Base-by-base conservation (phyloP, 1,140 invertebrate species). In the Drosophila erecta region DNA sequence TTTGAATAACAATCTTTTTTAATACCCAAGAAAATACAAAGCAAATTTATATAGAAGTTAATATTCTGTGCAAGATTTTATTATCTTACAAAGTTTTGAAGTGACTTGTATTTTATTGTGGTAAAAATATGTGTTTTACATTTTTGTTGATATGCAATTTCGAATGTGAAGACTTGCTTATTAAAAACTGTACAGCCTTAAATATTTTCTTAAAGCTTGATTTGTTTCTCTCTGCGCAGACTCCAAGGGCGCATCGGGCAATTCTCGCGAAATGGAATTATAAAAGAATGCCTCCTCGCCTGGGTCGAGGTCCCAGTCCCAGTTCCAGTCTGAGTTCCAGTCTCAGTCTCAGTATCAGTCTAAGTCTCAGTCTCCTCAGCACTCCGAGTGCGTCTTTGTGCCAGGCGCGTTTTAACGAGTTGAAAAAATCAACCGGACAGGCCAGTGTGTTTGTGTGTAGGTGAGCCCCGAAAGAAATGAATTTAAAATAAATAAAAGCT, bases 181-280 rank as follows among this genome's bases (percentile, higher is more conserved):
- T 14, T 14, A n/a, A 6, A 12, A 35, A 0, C 4, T 12, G n/a
- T 20, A 20, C 3, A 11, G 41, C 41, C 5, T 44, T 11, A 4
- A 12, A 44, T 11, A n/a, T 15, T 6, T 27, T 7, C 20, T 14
- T 24, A 8, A 11, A 24, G 11, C 14, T 2, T 0, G 3, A 15
- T 10, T 15, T 15, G 51, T 33, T 11, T 44, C 8, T 46, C 67
- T 37, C 56, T 78, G 50, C 64, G 43, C 37, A 66, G 55, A 84
- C 79, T 90, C 79, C 87, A 90, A 90, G 87, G 87, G 87, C 87
- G 81, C 73, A 90, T 69, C 41, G 79, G 76, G 70, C 87, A 84
- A 90, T 90, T 90, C 87, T 90, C 83, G 89, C 83, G 87, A 90
- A 90, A 90, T 90, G 89, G 87, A 90, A 90, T 90, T 90, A 90